These are phyloP conservation scores for Sisor rabdophorus DNA, from an alignment of 2,113 vertebrate genomes.

Conservation along the genomic window DNA sequence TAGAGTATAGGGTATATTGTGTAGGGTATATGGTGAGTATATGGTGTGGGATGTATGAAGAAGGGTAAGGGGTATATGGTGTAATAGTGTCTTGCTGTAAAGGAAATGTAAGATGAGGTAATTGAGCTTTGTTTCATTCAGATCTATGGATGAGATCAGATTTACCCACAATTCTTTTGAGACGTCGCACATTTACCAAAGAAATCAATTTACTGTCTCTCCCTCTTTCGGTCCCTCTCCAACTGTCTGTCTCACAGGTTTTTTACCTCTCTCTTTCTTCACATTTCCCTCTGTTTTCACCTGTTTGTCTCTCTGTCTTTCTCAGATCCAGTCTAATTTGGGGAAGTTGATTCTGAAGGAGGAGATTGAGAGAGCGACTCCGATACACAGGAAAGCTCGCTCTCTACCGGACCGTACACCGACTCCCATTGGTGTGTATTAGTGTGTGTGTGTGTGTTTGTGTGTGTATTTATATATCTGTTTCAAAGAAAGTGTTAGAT, in stretches of 20 bases:
- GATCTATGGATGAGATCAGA: conserved; percentile 7
- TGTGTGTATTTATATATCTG: not conserved
- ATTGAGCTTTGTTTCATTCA: not conserved
- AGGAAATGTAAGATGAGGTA: not conserved
- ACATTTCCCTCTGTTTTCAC: not conserved
- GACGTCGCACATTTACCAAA: conserved; percentile 15
- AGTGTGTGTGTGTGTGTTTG: conserved; percentile 20
- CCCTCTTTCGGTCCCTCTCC: too few relatives aligned
- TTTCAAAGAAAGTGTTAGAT: not conserved
- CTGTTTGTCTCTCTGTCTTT: too few relatives aligned
- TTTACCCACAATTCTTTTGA: conserved; percentile 27
- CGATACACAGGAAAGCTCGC: conserved; percentile 83
- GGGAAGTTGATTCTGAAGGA: conserved; percentile 93
- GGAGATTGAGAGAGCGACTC: conserved; percentile 78
- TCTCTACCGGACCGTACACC: conserved; percentile 82
- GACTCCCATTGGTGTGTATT: conserved; percentile 69
- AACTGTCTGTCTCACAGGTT: too few relatives aligned
- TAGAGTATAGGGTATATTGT: not conserved
- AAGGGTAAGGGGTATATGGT: too few relatives aligned
- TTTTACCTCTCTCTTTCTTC: too few relatives aligned
- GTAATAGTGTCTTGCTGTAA: not conserved
- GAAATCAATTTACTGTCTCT: conserved; percentile 22
- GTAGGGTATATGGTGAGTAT: not conserved
- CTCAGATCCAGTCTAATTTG: conserved; percentile 89
- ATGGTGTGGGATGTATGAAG: too few relatives aligned